Evolutionary conservation across 2,113 vertebrate species (phyloP).

Genomic region (Muntiacus reevesi): DNA sequence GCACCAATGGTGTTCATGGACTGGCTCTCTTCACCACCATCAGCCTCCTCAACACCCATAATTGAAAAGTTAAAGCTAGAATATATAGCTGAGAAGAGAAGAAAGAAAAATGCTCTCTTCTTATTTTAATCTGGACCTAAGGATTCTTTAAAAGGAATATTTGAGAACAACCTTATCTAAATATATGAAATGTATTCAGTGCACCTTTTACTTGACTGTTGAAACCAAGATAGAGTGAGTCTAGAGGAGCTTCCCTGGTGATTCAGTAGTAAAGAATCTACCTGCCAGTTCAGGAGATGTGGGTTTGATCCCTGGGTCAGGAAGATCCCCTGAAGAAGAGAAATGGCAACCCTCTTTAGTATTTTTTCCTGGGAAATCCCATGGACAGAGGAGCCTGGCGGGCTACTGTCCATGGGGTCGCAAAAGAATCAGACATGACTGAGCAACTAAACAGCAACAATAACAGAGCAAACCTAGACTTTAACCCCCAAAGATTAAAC

Average conservation of each 20-base stretch:
- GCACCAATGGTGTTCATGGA: accelerated
- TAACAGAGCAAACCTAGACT: neutral
- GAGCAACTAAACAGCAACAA: neutral
- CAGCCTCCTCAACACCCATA: neutral
- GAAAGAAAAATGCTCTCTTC: neutral
- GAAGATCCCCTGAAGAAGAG: neutral
- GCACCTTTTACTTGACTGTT: neutral
- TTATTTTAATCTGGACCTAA: neutral
- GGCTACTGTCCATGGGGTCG: accelerated
- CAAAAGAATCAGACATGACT: accelerated
- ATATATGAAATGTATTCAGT: neutral
- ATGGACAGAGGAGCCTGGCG: neutral
- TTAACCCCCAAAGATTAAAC: neutral
- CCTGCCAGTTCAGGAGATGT: neutral
- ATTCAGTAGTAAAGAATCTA: neutral
- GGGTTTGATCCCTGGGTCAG: neutral
- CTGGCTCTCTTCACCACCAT: neutral
- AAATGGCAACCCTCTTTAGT: neutral
- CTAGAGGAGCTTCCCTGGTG: neutral
- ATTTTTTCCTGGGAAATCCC: neutral
- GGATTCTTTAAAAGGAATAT: neutral
- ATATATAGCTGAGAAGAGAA: neutral
- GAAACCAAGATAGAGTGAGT: neutral
- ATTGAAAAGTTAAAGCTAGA: neutral
- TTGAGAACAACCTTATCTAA: neutral